Base-by-base conservation (phyloP, 1,140 invertebrate species). In the Stenopsyche tienmushanensis region DNA sequence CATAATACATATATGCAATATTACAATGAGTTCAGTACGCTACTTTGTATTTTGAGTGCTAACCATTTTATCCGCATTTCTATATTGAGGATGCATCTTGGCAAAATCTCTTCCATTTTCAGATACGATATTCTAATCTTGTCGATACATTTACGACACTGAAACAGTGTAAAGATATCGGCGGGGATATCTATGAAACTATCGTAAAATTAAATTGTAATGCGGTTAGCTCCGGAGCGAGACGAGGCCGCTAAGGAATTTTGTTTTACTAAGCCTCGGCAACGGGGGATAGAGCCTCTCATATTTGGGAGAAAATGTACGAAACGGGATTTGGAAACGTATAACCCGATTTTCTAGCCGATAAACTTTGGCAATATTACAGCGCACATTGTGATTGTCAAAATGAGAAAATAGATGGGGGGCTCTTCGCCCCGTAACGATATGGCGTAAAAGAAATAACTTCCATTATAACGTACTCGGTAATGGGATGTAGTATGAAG, bases 121-220 rank as follows among this genome's bases (percentile, higher is more conserved):
- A n/a, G n/a, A n/a, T n/a, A n/a, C 29, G 29, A 34, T 34, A 34
- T 34, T 34, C 29, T 34, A 34, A 34, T 34, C 29, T 13, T 5
- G 29, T 13, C 29, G 29, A 34, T 34, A 34, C 29, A 34, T 34
- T 34, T 34, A 34, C 17, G 15, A 49, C 47, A 49, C 47, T 18
- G 18, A 42, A 17, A 13, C 41, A 15, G n/a, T 17, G 47, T 18
- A 5, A 21, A 34, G 54, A 58, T 58, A 58, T 41, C 54, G 18
- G 29, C 26, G 18, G 15, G 23, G 54, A 58, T 58, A 58, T 58
- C 54, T 58, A 58, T 58, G 54, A 58, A 58, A 58, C 54, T 41
- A 41, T 39, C 54, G 54, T 58, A 58, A 58, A 58, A 58, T 58
- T 58, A 58, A 39, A 58, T 39, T 58, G 54, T 58, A 58, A 58